Evolutionary conservation across 2,113 vertebrate genomes (phyloP).

Genomic region (Empidonax alnorum): DNA sequence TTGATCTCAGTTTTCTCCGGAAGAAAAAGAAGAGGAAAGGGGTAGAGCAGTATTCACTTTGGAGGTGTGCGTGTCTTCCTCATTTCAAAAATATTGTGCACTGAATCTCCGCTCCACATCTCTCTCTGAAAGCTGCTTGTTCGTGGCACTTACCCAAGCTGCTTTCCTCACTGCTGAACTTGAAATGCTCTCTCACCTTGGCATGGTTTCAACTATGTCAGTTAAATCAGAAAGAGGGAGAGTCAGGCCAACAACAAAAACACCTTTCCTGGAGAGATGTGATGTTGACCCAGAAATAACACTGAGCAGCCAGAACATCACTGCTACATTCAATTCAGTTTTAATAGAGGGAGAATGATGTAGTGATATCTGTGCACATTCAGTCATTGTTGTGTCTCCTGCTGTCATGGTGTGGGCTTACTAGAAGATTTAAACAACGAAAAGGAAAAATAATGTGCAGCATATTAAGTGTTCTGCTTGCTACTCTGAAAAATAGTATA

Average conservation of each 20-base stretch:
- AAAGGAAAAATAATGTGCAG: not conserved
- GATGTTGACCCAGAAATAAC: conserved; percentile 61
- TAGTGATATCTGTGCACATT: not conserved
- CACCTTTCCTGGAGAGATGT: conserved; percentile 72
- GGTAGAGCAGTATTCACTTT: not conserved
- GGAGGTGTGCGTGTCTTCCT: not conserved
- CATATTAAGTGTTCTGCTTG: conserved; percentile 16
- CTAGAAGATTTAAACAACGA: conserved; percentile 21
- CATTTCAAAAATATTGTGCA: not conserved
- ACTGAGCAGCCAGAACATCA: conserved; percentile 29
- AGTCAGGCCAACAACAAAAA: conserved; percentile 65
- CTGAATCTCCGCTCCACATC: conserved; percentile 25
- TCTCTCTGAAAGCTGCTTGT: conserved; percentile 60
- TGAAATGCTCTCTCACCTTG: conserved; percentile 74
- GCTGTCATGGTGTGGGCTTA: conserved; percentile 8
- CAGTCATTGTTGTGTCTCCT: not conserved
- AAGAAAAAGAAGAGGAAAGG: not conserved
- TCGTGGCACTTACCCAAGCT: conserved; percentile 69
- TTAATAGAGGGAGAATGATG: conserved; percentile 51
- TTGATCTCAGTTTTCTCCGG: not conserved
- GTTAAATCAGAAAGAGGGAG: conserved; percentile 73
- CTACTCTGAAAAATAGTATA: not conserved
- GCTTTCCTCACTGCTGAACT: conserved; percentile 71
- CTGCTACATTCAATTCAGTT: conserved; percentile 26
- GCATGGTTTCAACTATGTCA: conserved; percentile 77